A percentile compares a stretch with the other conserved stretches of the same genome.
Evolutionary conservation across 2,113 vertebrate genomes (phyloP).

Genomic region (Bothrops jararaca): DNA sequence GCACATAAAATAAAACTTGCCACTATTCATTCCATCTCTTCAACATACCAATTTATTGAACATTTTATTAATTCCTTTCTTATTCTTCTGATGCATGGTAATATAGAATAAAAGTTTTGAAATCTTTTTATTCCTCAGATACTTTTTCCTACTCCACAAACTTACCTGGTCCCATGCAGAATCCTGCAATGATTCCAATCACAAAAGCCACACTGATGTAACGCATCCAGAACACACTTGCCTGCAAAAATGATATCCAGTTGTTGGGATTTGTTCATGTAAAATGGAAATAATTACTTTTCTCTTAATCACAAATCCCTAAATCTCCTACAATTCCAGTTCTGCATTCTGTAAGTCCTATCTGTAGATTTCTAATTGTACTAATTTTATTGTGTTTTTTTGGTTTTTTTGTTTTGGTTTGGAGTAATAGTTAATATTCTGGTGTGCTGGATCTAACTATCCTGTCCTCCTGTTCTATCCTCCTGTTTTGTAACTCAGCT

Average conservation of each 20-base stretch:
- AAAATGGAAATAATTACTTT: not conserved
- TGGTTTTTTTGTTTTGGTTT: not conserved
- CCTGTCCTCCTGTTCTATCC: not conserved
- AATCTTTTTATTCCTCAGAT: fast-evolving
- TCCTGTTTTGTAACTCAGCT: not conserved
- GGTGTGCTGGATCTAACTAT: not conserved
- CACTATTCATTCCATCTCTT: not conserved
- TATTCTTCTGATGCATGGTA: not conserved
- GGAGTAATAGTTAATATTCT: not conserved
- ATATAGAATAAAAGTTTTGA: fast-evolving
- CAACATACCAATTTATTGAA: not conserved
- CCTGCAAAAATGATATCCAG: slow-evolving; percentile 44
- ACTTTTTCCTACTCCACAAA: fast-evolving
- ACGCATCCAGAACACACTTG: slow-evolving; percentile 72
- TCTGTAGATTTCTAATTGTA: not conserved
- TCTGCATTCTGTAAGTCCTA: not conserved
- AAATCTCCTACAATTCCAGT: not conserved
- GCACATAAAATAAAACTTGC: not conserved
- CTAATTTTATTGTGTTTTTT: not conserved
- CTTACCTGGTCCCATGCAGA: slow-evolving; percentile 89
- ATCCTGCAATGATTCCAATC: slow-evolving; percentile 85
- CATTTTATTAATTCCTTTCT: not conserved
- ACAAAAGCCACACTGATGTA: slow-evolving; percentile 80
- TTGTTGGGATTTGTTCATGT: not conserved
- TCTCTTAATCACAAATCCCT: not conserved